Conservation (phyloP, 2,888 invertebrate species). For the Acleris laterana region DNA sequence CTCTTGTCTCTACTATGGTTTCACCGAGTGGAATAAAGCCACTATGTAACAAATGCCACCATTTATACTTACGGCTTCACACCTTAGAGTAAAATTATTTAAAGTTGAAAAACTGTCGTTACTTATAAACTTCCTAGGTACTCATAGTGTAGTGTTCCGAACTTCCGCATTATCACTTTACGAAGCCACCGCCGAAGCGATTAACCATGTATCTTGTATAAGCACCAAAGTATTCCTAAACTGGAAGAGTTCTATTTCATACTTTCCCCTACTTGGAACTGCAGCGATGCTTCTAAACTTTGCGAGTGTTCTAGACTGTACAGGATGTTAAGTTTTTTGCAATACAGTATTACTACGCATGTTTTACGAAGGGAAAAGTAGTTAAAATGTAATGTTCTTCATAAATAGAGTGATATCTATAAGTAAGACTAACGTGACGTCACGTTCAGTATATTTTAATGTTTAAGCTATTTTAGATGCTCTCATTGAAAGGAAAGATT, state of each 20-base stretch:
- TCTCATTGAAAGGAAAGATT: too few relatives aligned
- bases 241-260: slow-evolving; percentile 55
- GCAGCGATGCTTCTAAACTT: slow-evolving; percentile 56
- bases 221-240: slow-evolving; percentile 47
- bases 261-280: slow-evolving; percentile 54
- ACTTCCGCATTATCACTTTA: slow-evolving; percentile 39
- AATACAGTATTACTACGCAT: not conserved
- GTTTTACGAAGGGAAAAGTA: too few relatives aligned
- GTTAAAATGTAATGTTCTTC: too few relatives aligned
- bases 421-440: too few relatives aligned
- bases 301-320: slow-evolving; percentile 43
- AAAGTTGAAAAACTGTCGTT: slow-evolving; percentile 25
- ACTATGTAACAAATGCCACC: not conserved
- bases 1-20: too few relatives aligned
- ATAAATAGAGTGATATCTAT: too few relatives aligned
- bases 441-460: too few relatives aligned
- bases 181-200: slow-evolving; percentile 31
- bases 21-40: too few relatives aligned
- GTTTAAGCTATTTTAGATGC: too few relatives aligned
- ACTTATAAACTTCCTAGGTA: slow-evolving; percentile 21
- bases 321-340: slow-evolving; percentile 12
- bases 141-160: slow-evolving; percentile 18
- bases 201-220: slow-evolving; percentile 46
- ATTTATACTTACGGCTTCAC: slow-evolving; percentile 11
- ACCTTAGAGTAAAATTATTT: slow-evolving; percentile 10